Evolutionary conservation across 1,140 invertebrate genomes (phyloP).

Genomic region (Meloidogyne floridensis): DNA sequence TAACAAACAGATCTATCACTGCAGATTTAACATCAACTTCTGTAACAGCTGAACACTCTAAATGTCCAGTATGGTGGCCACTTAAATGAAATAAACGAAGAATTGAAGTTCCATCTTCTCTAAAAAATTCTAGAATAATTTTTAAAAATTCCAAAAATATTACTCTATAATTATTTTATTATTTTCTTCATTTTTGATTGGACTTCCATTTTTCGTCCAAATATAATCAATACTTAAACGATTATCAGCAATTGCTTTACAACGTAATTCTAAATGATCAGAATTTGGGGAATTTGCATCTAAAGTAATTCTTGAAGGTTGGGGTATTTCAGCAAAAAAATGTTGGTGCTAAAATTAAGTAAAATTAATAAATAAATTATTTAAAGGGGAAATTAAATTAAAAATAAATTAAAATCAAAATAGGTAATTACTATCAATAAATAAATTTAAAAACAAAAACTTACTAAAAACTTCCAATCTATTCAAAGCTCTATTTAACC

Average conservation of each 20-base stretch:
- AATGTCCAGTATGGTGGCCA: constrained; percentile 88
- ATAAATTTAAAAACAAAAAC: constrained; percentile 43
- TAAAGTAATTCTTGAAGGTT: constrained; percentile 85
- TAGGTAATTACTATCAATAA: no score
- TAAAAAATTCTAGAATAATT: constrained; percentile 24
- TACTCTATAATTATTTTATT: constrained; percentile 29
- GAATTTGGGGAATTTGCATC: constrained; percentile 73
- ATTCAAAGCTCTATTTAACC: constrained; percentile 77
- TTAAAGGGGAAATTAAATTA: no score
- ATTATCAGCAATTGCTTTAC: constrained; percentile 84
- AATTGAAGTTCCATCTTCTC: constrained; percentile 72
- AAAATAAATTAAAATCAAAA: no score
- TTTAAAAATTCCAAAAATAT: background rate
- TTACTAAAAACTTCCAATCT: constrained; percentile 79
- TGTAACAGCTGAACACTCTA: constrained; percentile 91
- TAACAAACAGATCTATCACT: constrained; percentile 68
- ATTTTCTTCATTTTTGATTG: constrained; percentile 69
- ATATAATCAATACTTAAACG: constrained; percentile 79
- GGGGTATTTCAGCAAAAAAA: constrained; percentile 60
- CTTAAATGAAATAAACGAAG: constrained; percentile 89
- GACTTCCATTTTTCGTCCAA: constrained; percentile 80
- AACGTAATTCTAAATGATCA: constrained; percentile 84
- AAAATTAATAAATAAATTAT: background rate
- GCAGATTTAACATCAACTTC: constrained; percentile 81
- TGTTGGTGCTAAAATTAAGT: constrained; percentile 48